phyloP scores from a whole-genome alignment of 2,888 invertebrate genomes.

The Tanaodytes sp. region DNA sequence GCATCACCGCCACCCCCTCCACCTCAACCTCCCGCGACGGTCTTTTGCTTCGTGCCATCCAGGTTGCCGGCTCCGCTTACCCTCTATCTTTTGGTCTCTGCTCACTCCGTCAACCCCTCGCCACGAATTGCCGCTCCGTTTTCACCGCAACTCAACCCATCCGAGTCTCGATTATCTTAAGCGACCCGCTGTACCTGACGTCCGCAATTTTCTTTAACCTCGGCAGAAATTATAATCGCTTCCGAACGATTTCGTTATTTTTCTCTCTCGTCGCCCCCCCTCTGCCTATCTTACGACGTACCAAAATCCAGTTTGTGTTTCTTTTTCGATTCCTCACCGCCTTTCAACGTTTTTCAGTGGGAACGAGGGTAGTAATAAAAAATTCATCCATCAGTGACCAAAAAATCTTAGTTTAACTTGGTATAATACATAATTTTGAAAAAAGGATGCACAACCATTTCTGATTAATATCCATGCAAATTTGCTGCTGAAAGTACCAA shows the following conservation, averaged over 20 bases:
- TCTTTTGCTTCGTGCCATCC: slow-evolving; percentile 46
- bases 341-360: no score
- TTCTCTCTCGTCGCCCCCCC: slow-evolving; percentile 17
- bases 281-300: slow-evolving; percentile 34
- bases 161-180: slow-evolving; percentile 61
- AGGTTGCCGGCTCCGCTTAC: slow-evolving; percentile 60
- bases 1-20: slow-evolving; percentile 52
- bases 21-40: no score
- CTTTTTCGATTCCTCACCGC: no score
- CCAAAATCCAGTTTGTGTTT: no score
- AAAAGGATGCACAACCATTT: no score
- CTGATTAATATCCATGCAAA: no score
- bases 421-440: no score
- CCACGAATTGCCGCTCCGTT: slow-evolving; percentile 62
- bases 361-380: no score
- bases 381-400: no score
- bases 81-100: slow-evolving; percentile 61
- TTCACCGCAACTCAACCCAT: slow-evolving; percentile 65
- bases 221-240: slow-evolving; percentile 69
- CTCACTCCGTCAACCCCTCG: slow-evolving; percentile 71
- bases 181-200: slow-evolving; percentile 66
- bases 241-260: slow-evolving; percentile 50
- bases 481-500: no score
- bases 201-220: slow-evolving; percentile 68
- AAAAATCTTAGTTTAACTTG: no score